A percentile compares a stretch with the other conserved stretches of the same genome.
Conservation (phyloP, 2,113 vertebrate genomes). For the Prinia subflava region DNA sequence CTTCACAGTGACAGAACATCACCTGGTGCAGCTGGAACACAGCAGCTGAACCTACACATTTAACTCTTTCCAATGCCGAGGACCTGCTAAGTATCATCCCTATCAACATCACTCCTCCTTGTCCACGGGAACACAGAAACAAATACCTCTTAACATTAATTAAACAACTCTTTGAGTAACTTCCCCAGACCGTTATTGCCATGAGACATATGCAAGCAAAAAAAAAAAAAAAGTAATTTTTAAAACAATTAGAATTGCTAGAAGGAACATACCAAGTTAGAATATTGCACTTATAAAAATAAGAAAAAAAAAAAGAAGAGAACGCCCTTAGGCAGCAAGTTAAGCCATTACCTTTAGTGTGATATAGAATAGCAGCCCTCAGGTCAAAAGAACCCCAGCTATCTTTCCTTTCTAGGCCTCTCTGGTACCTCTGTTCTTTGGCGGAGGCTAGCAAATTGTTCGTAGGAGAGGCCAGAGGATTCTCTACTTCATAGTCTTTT, state of each 20-base stretch:
- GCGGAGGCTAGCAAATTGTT: constrained; percentile 84
- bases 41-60: neutral
- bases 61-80: neutral
- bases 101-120: neutral
- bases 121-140: neutral
- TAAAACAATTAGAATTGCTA: neutral
- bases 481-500: constrained; percentile 87
- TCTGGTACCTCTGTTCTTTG: constrained; percentile 87
- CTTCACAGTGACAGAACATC: neutral
- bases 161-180: neutral
- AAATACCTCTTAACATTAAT: neutral
- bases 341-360: constrained; percentile 92
- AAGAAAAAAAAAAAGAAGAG: neutral
- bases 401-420: constrained; percentile 88
- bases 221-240: neutral
- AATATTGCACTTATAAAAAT: neutral
- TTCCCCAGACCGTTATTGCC: neutral
- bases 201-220: neutral
- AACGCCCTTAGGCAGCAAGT: constrained; percentile 34
- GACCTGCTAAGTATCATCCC: neutral
- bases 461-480: constrained; percentile 82
- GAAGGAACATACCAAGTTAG: neutral
- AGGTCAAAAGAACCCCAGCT: constrained; percentile 91
- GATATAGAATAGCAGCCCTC: constrained; percentile 96
- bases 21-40: neutral